A percentile compares a stretch with the other conserved stretches of the same genome.
phyloP scores from a whole-genome alignment of 1,140 invertebrate species.

The Heliconius melpomene region DNA sequence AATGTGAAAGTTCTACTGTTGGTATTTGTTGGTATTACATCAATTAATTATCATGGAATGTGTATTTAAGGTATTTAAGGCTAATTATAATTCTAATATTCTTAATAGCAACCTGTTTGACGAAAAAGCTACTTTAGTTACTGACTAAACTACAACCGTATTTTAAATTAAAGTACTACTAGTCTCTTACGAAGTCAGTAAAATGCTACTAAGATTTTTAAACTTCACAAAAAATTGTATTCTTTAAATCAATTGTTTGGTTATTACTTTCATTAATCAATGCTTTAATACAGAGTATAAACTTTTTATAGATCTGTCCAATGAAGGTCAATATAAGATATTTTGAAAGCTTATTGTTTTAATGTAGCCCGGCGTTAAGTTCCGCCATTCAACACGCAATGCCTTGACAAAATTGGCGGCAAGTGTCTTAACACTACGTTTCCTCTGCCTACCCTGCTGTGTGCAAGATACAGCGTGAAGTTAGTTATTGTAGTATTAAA shows the following conservation, averaged over 20 bases:
- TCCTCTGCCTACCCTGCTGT: too few relatives aligned
- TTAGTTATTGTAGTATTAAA: too few relatives aligned
- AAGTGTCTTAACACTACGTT: too few relatives aligned
- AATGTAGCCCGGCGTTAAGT: too few relatives aligned
- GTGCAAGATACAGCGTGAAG: neutral
- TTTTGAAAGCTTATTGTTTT: slow-evolving; percentile 2
- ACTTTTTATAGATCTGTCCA: neutral
- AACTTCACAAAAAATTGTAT: slow-evolving; percentile 30
- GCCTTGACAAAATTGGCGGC: too few relatives aligned
- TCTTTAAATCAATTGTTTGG: slow-evolving; percentile 27
- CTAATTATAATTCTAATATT: neutral
- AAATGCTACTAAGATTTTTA: neutral
- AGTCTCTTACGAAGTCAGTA: neutral
- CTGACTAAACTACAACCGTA: neutral
- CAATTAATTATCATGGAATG: neutral
- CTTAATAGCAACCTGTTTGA: slow-evolving; percentile 2
- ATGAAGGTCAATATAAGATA: slow-evolving; percentile 3
- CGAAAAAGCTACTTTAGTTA: neutral
- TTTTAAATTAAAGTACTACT: neutral
- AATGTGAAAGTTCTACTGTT: too few relatives aligned
- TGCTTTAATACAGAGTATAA: slow-evolving; percentile 1
- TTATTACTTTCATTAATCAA: slow-evolving; percentile 27
- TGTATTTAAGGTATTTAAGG: neutral
- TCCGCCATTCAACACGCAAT: too few relatives aligned
- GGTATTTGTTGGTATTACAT: too few relatives aligned